Evolutionary conservation across 1,140 invertebrate species (phyloP), one percentile per base, ranked within the genome.

Genomic region (Lasioglossum albipes): DNA sequence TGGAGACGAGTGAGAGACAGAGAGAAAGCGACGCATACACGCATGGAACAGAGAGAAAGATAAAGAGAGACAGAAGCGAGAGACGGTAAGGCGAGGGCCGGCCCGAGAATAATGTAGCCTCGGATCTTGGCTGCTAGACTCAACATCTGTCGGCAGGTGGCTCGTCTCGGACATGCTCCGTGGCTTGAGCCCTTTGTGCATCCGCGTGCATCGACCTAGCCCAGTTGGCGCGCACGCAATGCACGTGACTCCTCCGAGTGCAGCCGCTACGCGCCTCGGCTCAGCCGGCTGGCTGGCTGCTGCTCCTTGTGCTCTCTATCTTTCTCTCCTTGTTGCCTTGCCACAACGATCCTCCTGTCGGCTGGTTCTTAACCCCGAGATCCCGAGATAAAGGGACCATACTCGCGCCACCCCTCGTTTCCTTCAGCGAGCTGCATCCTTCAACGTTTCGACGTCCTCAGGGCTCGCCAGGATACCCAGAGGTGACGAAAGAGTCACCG

Each of bases 131-230:
- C 65, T 77, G 87, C 77, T 86, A 88, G 87, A 89, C 70, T 79
- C 81, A 89, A 91, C 90, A 91, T 90, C 90, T 91, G 90, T 90
- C 90, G 90, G 88, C 90, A 91, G 90, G 90, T 91, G 90, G 89
- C 81, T 87, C 77, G 83, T 86, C 87, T 89, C 83, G 84, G 80
- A 84, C 80, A 84, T 84, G 84, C 84, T 89, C 75, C 85, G 83
- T 88, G 83, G 83, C 82, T 78, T 84, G 81, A 71, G 87, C 82
- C 83, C 87, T 86, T 87, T 85, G 88, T 84, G 84, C 79, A 84
- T 85, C 83, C 83, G 79, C 84, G 81, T 88, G 85, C 86, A 87
- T 84, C 86, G 82, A 79, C 81, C 84, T 83, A 84, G 69, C 82
- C 72, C 76, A 73, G 69, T 74, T 84, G 85, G 77, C 79, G 81